These are phyloP conservation scores for Aramus guarauna DNA, from an alignment of 2,113 vertebrate species.

Conservation along the genomic window DNA sequence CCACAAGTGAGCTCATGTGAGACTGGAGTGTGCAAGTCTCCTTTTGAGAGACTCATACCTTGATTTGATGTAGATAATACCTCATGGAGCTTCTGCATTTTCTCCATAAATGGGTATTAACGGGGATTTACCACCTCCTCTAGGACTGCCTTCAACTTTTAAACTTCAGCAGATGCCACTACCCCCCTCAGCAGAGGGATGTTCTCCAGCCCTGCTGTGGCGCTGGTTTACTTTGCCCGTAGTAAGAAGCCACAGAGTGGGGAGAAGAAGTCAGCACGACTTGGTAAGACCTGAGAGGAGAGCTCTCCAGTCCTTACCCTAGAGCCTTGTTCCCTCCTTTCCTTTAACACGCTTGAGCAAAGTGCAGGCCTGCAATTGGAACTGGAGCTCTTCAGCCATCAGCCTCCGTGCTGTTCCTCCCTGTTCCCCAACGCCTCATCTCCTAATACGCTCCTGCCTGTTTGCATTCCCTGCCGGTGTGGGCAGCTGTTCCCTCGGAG, in stretches of 20 bases:
- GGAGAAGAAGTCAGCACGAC: neutral
- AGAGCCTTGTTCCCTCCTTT: neutral
- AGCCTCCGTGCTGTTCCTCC: neutral
- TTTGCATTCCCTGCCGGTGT: neutral
- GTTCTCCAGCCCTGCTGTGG: neutral
- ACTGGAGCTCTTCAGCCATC: neutral
- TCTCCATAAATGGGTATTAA: neutral
- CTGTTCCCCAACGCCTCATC: neutral
- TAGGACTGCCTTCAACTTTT: neutral
- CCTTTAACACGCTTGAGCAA: rapidly evolving
- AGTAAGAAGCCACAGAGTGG: neutral
- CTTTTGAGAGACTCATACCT: neutral
- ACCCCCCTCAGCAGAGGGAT: neutral
- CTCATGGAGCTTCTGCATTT: neutral
- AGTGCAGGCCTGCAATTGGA: neutral
- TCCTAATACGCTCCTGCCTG: neutral
- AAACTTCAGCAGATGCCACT: neutral
- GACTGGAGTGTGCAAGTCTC: neutral
- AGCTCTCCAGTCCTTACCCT: neutral
- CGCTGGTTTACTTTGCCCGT: neutral
- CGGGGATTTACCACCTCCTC: neutral
- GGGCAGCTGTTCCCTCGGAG: neutral
- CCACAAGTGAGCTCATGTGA: rapidly evolving
- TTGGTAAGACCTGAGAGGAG: neutral
- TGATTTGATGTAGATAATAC: neutral